Evolutionary conservation across 2,113 vertebrate species (phyloP), one percentile per base, ranked within the genome.

Genomic region (Syngnathus floridae): DNA sequence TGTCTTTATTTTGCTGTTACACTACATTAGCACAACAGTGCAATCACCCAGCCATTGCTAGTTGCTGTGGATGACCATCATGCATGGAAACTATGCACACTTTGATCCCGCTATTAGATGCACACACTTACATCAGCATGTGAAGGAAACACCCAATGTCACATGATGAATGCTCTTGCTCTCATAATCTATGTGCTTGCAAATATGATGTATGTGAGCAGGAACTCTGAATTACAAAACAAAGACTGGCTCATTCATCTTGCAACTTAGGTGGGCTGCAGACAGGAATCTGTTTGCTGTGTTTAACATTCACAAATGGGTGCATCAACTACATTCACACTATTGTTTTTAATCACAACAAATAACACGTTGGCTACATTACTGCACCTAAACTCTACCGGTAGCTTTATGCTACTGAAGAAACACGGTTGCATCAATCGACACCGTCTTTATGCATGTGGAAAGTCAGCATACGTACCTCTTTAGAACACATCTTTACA

Each of bases 181-280:
- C 86, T 89, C 87, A 90, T 92, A 92, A 92, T 91, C 90, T 92
- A 92, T 92, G 91, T 91, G 91, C 88, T 92, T 92, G 89, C 90
- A 91, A 92, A 91, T 92, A 92, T 92, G 91, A 92, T 92, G 88
- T 91, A 92, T 92, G 90, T 92, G 90, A 88, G 89, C 87, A 91
- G 91, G 91, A 92, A 92, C 90, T 92, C 91, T 91, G 90, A 92
- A 92, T 92, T 92, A 92, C 92, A 91, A 91, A 88, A 88, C 88
- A 91, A 90, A 91, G 89, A 90, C 86, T 88, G 87, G 88, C 84
- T 90, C 91, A 92, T 92, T 91, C 91, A 92, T 92, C 91, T 91
- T 91, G 82, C 83, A 87, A 89, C 85, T 91, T 90, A 84, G 85
- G 77, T 81, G 86, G 85, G 86, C 81, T 84, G 85, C 78, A 81